phyloP scores from a whole-genome alignment of 2,888 invertebrate species.

The Lamellibrachia satsuma region DNA sequence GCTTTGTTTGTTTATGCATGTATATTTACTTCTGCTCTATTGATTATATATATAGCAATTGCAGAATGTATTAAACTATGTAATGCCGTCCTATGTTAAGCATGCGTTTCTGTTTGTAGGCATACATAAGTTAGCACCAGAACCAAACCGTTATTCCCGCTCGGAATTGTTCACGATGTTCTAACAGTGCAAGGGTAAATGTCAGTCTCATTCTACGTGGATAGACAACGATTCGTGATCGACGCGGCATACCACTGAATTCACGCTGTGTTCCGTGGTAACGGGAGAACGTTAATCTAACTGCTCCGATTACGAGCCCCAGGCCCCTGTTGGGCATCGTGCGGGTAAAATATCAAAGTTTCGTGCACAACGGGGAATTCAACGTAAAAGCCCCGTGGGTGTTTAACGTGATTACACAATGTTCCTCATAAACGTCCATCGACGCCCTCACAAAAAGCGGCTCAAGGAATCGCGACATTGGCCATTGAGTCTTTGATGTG shows the following conservation, averaged over 20 bases:
- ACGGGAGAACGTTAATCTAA: neutral
- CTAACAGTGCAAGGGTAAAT: neutral
- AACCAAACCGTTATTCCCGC: neutral
- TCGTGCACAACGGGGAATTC: neutral
- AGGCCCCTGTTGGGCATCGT: neutral
- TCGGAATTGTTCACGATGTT: neutral
- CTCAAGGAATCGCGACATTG: neutral
- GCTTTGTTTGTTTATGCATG: too few relatives aligned
- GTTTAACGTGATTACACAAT: constrained; percentile 4
- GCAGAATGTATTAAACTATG: too few relatives aligned
- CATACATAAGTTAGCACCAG: neutral
- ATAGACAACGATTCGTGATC: neutral
- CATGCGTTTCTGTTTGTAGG: too few relatives aligned
- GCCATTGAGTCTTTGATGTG: neutral
- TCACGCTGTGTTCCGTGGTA: neutral
- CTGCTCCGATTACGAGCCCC: neutral
- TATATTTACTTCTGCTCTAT: too few relatives aligned
- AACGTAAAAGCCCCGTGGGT: neutral
- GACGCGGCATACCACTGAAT: neutral
- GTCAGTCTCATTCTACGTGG: neutral
- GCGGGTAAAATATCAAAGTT: neutral
- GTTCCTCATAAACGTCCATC: neutral
- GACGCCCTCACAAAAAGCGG: neutral
- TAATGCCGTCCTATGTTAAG: too few relatives aligned
- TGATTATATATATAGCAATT: too few relatives aligned